These are phyloP conservation scores for Epinephelus moara DNA, from an alignment of 2,113 vertebrate species.

Conservation along the genomic window DNA sequence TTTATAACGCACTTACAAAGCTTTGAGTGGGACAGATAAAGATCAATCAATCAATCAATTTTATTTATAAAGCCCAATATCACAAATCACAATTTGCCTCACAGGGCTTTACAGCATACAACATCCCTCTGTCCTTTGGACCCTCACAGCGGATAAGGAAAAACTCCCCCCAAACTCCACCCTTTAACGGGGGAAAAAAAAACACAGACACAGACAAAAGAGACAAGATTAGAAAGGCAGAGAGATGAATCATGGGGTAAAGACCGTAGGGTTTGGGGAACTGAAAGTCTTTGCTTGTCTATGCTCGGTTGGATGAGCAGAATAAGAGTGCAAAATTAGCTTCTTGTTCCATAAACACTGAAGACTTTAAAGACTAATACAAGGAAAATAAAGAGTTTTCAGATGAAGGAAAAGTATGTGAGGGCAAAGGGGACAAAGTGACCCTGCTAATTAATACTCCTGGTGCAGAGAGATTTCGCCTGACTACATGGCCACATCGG, in stretches of 20 bases:
- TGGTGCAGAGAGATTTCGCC: not conserved
- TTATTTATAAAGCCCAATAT: too few relatives aligned
- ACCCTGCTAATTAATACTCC: constrained; percentile 31
- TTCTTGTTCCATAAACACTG: constrained; percentile 17
- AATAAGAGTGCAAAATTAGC: constrained; percentile 15
- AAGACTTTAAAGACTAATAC: not conserved
- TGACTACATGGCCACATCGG: constrained; percentile 7
- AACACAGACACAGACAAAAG: not conserved
- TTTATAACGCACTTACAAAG: not conserved
- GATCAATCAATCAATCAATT: too few relatives aligned
- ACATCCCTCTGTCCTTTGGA: too few relatives aligned
- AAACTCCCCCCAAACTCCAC: too few relatives aligned
- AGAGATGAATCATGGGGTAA: not conserved
- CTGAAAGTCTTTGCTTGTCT: not conserved
- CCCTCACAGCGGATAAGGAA: too few relatives aligned
- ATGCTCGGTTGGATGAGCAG: constrained; percentile 1
- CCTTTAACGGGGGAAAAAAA: too few relatives aligned
- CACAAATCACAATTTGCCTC: too few relatives aligned
- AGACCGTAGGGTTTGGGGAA: not conserved
- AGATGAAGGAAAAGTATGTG: not conserved
- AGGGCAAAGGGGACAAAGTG: constrained; percentile 14
- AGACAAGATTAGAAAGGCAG: not conserved
- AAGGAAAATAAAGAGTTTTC: constrained; percentile 1
- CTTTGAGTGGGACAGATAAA: constrained; percentile 1
- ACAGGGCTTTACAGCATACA: too few relatives aligned